Base-by-base conservation (phyloP, 2,888 invertebrate species). In the Cerceris ruficornis region DNA sequence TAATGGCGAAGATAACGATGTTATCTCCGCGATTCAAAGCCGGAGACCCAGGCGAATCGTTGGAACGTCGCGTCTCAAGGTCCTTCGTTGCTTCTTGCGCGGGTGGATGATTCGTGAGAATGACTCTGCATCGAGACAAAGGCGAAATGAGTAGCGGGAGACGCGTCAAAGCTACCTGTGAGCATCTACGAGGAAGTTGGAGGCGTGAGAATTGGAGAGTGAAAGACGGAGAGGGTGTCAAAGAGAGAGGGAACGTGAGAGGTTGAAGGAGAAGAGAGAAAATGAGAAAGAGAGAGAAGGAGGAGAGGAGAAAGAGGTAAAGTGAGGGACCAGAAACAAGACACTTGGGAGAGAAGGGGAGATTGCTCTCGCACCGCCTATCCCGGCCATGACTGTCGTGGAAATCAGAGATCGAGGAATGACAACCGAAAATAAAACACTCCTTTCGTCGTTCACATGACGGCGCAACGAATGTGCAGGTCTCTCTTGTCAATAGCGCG, bases 1-100 rank as follows among this genome's bases (percentile, higher is more conserved):
- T 69, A 69, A 68, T 55, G 49, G 43, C 17, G 41, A 52, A 77
- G 83, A 81, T 80, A 85, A 79, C 83, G 71, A 77, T 72, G 77
- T 83, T 88, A 85, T 88, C 87, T 81, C 66, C 79, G 74, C 82
- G 88, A 87, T 83, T 88, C 87, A 81, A 83, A 85, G 73, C 69
- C 75, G 81, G 75, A 70, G 64, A 73, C 65, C 65, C 72, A 59
- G 66, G 52, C 59, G 73, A 7, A 72, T 54, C 74, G 60, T n/a
- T 67, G 72, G 60, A 59, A 61, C 71, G 60, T 42, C 43, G 57
- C 59, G 67, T 72, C 60, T 67, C 76, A 76, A 72, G 76, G 72
- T 69, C 69, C 42, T 8, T 57, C n/a, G 55, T 49, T 64, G 9
- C 69, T 72, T 60, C 60, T 68, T 64, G 62, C 60, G 57, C 55